Percentiles rank a stretch among this genome's conserved stretches.
Evolutionary conservation across 2,113 vertebrate genomes (phyloP).

Genomic region (Falco punctatus): DNA sequence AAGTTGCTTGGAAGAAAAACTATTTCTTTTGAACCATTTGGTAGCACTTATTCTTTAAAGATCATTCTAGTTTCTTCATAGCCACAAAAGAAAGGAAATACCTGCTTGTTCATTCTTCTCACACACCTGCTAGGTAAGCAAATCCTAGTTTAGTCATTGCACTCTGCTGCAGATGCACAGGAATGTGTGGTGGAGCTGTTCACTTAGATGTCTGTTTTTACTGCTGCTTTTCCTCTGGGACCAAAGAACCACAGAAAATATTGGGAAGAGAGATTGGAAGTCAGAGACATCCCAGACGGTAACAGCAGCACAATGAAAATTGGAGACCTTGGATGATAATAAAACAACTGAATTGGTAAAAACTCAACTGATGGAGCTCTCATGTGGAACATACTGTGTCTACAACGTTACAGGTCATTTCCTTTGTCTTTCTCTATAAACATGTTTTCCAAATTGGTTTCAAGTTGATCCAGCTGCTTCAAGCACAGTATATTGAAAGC

Average conservation of each 20-base stretch:
- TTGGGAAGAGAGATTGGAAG: neutral
- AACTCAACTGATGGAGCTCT: neutral
- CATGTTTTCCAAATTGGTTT: conserved; percentile 60
- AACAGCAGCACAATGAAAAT: neutral
- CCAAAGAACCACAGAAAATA: neutral
- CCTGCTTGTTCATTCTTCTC: neutral
- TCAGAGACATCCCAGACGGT: neutral
- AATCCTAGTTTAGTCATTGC: neutral
- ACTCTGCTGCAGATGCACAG: neutral
- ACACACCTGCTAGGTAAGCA: neutral
- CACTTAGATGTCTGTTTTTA: neutral
- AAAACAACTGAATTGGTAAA: conserved; percentile 32
- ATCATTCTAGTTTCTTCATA: neutral
- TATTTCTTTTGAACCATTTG: neutral
- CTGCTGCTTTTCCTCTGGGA: neutral
- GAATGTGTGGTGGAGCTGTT: neutral
- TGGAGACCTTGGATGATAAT: neutral
- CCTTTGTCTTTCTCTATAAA: conserved; percentile 54
- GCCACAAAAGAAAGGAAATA: neutral
- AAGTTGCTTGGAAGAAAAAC: neutral
- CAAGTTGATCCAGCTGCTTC: conserved; percentile 63
- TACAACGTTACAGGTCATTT: conserved; percentile 60
- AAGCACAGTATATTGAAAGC: conserved; percentile 32
- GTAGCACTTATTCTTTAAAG: neutral
- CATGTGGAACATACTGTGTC: neutral